These are phyloP conservation scores for Porites lobata DNA, from an alignment of 92 coral and sea anemone genomes.

Conservation along the genomic window DNA sequence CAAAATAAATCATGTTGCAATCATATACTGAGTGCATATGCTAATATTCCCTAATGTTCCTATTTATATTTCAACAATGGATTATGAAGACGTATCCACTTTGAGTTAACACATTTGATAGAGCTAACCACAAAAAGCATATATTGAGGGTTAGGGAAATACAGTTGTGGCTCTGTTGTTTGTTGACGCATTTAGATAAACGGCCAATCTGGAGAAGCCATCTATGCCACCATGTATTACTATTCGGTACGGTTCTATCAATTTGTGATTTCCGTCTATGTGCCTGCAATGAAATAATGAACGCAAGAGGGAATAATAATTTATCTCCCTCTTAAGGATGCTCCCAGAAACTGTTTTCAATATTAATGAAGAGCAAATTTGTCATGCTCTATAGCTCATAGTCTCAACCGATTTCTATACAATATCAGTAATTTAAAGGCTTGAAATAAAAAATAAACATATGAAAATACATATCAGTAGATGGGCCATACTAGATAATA, in stretches of 20 bases:
- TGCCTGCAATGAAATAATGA: constrained; percentile 50
- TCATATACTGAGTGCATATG: no score
- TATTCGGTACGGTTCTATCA: constrained; percentile 73
- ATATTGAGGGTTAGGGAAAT: constrained; percentile 12
- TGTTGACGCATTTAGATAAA: constrained; percentile 60
- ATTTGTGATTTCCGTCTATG: constrained; percentile 72
- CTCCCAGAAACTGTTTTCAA: no score
- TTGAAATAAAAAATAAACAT: no score
- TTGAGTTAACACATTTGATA: not conserved
- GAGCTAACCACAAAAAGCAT: not conserved
- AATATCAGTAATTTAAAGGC: no score
- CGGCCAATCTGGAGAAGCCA: constrained; percentile 70
- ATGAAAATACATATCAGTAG: no score
- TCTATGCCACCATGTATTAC: constrained; percentile 84
- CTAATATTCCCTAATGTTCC: no score
- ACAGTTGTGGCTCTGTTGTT: constrained; percentile 71
- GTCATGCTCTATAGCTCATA: no score
- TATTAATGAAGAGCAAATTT: no score
- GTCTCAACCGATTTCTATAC: no score
- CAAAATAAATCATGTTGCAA: no score
- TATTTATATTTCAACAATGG: not conserved
- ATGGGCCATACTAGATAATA: no score
- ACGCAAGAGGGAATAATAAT: not conserved
- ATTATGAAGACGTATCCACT: not conserved
- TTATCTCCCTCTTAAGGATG: no score